Base-by-base conservation (phyloP, 2,888 invertebrate genomes). In the Endotricha flammealis region DNA sequence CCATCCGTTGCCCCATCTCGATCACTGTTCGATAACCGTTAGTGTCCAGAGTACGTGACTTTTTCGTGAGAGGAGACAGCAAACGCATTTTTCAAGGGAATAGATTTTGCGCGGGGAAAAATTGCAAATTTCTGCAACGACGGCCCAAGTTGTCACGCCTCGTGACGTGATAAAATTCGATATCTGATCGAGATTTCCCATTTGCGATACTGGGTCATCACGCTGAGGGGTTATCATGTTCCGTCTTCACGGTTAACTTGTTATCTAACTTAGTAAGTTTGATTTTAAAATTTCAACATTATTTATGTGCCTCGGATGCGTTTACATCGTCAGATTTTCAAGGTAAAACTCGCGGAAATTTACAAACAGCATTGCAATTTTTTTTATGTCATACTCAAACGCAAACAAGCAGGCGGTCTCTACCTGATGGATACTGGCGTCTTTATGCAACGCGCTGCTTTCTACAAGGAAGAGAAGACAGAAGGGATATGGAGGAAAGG, bases 31-130 rank as follows among this genome's bases (percentile, higher is more conserved):
- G 54, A 62, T 72, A 64, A 58, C 59, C 60, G 56, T 65, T 64
- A 61, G 57, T 63, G 66, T 71, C 65, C 64, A 57, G 54, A 56
- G 61, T 70, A 80, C 79, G 80, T 81, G 80, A 79, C 77, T 78
- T 68, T 69, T 58, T 47, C 56, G 50, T 33, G 40, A 20, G 47
- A 38, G 42, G 60, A 68, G 65, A 64, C 62, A 57, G 55, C 47
- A 53, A 44, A 57, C 66, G 64, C 64, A 72, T 79, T 76, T 81
- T 77, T 72, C 67, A 65, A 59, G 20, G 55, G 53, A 65, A 69
- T 64, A 61, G 66, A 71, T 35, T 35, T 29, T 35, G 29, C 54
- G 50, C 53, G 46, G 50, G 61, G 62, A 62, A 68, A 78, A 75
- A 70, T 74, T 75, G 74, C 67, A 76, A 33, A 33, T 32, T 32